Evolutionary conservation across 2,113 vertebrate species (phyloP), one percentile per base, ranked within the genome.

Genomic region (Leptosomus discolor): DNA sequence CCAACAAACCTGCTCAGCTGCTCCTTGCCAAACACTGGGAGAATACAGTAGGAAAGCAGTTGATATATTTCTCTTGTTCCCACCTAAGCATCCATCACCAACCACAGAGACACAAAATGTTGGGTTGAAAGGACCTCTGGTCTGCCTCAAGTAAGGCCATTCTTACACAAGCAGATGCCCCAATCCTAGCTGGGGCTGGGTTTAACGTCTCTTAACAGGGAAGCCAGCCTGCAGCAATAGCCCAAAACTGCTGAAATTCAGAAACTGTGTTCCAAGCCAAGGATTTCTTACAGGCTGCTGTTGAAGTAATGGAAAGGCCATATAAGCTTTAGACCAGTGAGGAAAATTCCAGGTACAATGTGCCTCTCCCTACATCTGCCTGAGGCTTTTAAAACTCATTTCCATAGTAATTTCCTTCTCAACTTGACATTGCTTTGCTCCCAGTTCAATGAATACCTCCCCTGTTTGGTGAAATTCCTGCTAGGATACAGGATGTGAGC

Each of bases 331-430:
- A 63, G 17, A 74, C 18, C 80, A 74, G 36, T 21, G 46, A 87
- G 79, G 96, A 94, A 96, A 97, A 95, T 86, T 90, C 94, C 76
- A 18, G 7, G 34, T 92, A 94, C 95, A 96, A 89, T 87, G 56
- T 87, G 80, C 88, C 92, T 94, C 86, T 94, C 92, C 95, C 83
- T 85, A 53, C 56, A 84, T 91, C 79, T 95, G 97, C 96, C 96
- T 94, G 88, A 32, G 96, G 96, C 95, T 93, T 97, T 94, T 67
- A 70, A 95, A 97, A 92, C 89, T 97, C 37, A 97, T 97, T 97
- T 97, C 95, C 97, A 97, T 95, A 95, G 96, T 94, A 96, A 97
- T 97, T 97, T 97, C 95, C 96, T 96, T 94, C 92, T 96, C 85
- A 87, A 97, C 73, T 81, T 97, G 94, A 97, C 94, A 60, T 92